Evolutionary conservation across 2,888 invertebrate genomes (phyloP), one percentile per base, ranked within the genome.

Genomic region (Dryococelus australis): DNA sequence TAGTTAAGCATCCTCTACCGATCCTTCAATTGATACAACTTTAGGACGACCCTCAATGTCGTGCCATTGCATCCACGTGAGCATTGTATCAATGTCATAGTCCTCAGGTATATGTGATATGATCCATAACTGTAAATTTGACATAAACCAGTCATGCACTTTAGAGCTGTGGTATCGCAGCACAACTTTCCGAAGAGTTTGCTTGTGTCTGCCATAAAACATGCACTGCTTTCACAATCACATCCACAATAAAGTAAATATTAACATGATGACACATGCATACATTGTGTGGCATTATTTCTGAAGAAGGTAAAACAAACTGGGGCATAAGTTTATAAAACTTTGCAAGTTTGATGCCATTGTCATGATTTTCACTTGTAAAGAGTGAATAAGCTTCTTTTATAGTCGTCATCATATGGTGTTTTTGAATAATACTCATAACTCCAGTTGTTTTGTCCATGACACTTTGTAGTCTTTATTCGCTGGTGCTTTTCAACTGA

Each of bases 311-410:
- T 65, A 16, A 65, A 65, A 65, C 65, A 65, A 65, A 65, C 65
- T 65, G 65, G 16, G 65, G 65, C 65, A 8, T 5, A 65, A 65
- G 65, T 65, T 65, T 16, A 65, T 65, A 65, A 65, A 65, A 65
- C 65, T 65, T 65, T 8, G 24, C 65, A 65, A 65, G 65, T 65
- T 65, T 65, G 65, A 65, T 65, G 16, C 20, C 16, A 20, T 20
- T 16, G 65, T 65, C 65, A 12, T 8, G 65, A 65, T 65, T 65
- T 65, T 65, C 65, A 65, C 65, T 20, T 16, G 20, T 6, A 65
- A 65, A 65, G 20, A 65, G 65, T 65, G 65, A 65, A 65, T 65
- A 65, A 65, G 65, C 65, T 65, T 65, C 65, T 65, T 65, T 65
- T 65, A 65, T 65, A 65, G 65, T 65, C 65, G 16, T 65, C 20